Evolutionary conservation across 2,797 vertebrate species (phyloP), one percentile per base, ranked within the genome.

Genomic region (Semotilus atromaculatus): DNA sequence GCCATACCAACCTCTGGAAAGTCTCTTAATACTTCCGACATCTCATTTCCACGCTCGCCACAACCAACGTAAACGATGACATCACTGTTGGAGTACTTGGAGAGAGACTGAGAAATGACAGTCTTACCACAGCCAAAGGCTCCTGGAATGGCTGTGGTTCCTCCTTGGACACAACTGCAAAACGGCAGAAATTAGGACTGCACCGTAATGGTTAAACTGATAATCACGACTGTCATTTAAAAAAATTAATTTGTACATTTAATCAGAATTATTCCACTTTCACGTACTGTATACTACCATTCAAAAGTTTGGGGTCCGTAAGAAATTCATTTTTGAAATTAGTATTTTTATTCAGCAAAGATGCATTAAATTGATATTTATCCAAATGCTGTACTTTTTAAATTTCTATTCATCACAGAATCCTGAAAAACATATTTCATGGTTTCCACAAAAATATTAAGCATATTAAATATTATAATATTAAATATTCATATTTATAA

Each of bases 101-200:
- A 99, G 71, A 99, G 91, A 66, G 98, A 99, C 92, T 99, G 98
- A 0, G 98, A 99, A 91, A 99, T 99, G 87, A 99, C 98, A 0
- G 98, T 99, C 92, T 99, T 99, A 80, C 98, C 98, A 89, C 98
- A 99, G 29, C 98, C 98, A 29, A 99, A 99, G 21, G 98, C 98
- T 14, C 98, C 98, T 0, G 98, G 98, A 89, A 99, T 99, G 10
- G 98, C 98, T n/a, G 98, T 99, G 73, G 98, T 99, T 64, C 98
- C 98, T 34, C 98, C 98, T 91, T 99, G 98, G 29, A 99, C 98
- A 89, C 98, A 99, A 66, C 98, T 99, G 78, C 38, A 71, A 29
- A 88, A 45, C 2, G 40, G 18, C n/a, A 48, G 11, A 48, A 79
- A 48, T 79, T 21, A 62, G 18, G 58, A 48, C 58, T 21, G 10